These are phyloP conservation scores for Hetaerina titia DNA, from an alignment of 2,888 invertebrate genomes.

Conservation along the genomic window DNA sequence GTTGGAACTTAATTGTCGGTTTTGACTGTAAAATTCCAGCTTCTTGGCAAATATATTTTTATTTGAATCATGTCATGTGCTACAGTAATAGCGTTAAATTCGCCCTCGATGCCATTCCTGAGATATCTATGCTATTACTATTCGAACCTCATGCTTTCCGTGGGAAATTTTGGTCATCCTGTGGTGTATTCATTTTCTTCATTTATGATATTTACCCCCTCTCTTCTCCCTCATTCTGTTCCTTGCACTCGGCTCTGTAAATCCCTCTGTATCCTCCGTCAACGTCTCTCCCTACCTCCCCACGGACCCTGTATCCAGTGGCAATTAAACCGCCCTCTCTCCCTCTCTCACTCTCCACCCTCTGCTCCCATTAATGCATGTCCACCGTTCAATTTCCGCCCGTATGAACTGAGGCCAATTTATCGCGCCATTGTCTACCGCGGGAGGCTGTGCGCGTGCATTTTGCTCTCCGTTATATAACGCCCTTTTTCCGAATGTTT, in stretches of 20 bases:
- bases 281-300: neutral
- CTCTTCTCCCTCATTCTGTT: neutral
- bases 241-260: neutral
- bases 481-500: conserved; percentile 5
- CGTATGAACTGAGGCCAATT: conserved; percentile 18
- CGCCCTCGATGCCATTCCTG: too few species aligned
- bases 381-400: conserved; percentile 48
- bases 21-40: too few species aligned
- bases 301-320: neutral
- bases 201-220: too few species aligned
- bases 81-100: too few species aligned
- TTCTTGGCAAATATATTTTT: too few species aligned
- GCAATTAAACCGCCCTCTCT: neutral
- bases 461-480: conserved; percentile 25
- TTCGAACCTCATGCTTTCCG: too few species aligned
- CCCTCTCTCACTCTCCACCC: neutral
- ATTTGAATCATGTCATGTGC: too few species aligned
- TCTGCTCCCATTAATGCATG: conserved; percentile 58
- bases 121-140: too few species aligned
- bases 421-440: conserved; percentile 1
- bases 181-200: too few species aligned
- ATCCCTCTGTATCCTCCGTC: neutral
- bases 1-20: too few species aligned
- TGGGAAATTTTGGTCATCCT: too few species aligned
- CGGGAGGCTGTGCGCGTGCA: neutral